phyloP scores from a whole-genome alignment of 2,113 vertebrate species.

The Solenodon paradoxus region DNA sequence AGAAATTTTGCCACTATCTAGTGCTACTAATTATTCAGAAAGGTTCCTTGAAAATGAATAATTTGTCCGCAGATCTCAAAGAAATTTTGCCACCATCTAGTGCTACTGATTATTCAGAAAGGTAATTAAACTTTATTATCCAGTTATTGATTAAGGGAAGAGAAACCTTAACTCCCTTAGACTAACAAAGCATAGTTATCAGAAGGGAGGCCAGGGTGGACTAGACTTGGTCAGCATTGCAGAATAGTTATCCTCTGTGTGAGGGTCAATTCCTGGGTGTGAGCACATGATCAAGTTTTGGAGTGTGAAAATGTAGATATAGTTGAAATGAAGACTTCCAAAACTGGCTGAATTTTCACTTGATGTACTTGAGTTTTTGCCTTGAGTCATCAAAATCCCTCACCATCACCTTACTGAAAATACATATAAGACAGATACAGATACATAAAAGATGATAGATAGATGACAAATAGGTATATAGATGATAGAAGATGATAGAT shows the following conservation, averaged over 20 bases:
- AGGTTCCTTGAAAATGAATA: background rate
- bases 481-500: too few relatives aligned
- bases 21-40: background rate
- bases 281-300: background rate
- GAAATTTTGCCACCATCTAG: background rate
- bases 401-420: background rate
- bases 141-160: background rate
- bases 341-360: background rate
- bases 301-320: background rate
- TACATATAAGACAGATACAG: background rate
- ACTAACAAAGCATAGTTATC: background rate
- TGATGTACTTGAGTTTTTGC: background rate
- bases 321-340: background rate
- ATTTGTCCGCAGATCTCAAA: background rate
- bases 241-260: background rate
- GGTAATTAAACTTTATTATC: background rate
- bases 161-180: background rate
- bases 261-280: background rate
- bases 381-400: background rate
- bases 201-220: background rate
- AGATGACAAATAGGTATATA: background rate
- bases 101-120: background rate
- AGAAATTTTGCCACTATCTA: background rate
- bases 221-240: background rate
- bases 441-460: background rate